Base-by-base conservation (phyloP, 2,113 vertebrate genomes). In the Hippocampus barbouri region DNA sequence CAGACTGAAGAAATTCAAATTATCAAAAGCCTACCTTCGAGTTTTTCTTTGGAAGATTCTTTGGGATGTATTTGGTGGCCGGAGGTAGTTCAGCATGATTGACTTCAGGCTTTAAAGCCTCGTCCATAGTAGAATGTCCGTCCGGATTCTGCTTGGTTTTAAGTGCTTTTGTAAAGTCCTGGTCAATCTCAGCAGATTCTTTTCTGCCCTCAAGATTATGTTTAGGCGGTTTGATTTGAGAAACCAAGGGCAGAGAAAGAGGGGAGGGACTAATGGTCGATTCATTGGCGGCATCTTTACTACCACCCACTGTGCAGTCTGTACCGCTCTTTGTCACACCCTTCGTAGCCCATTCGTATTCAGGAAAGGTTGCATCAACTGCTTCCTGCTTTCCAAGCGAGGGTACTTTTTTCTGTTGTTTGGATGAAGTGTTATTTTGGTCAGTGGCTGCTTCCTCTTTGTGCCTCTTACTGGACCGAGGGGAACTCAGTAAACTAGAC, bases 401-500 rank as follows among this genome's bases (percentile, higher is more conserved):
- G 47, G 71, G 66, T 68, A 54, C 0, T 59, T 79, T 60, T 72
- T 79, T 67, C n/a, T 77, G 67, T 51, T 72, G 63, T 59, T 67
- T 51, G 1, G 85, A 76, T 38, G 90, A 85, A 1, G 73, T 62
- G 73, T 47, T 76, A 64, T 80, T 88, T 69, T 82, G 63, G 49
- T 68, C n/a, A 21, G 83, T 61, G 79, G 80, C 25, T 85, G 80
- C 68, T 93, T 94, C 87, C 88, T 66, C 65, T 89, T 92, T 10
- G 89, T 0, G 15, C 53, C 91, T 91, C 89, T 91, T 81, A 79
- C 81, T 69, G 41, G 69, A 69, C 0, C 72, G 84, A 51, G 89
- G 70, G 34, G 93, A 89, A 1, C 85, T 93, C 25, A 94, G 83
- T 53, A 98, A 86, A 79, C 92, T 94, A 16, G 95, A 95, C 74